These are phyloP conservation scores for Diorhabda carinulata DNA, from an alignment of 1,140 invertebrate genomes.

Conservation along the genomic window DNA sequence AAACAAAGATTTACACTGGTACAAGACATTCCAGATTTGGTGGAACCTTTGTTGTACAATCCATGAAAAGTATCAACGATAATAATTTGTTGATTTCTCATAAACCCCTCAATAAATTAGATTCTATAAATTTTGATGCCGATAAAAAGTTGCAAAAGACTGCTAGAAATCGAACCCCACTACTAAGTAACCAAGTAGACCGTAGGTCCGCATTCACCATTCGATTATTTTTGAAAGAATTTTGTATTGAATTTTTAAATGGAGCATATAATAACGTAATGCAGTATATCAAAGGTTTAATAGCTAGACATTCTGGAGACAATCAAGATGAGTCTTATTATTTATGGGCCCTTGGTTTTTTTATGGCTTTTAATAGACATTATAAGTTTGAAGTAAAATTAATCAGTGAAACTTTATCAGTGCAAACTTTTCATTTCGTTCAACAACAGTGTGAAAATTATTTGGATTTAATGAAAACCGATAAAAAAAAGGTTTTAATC, in stretches of 20 bases:
- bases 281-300: slow-evolving; percentile 69
- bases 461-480: slow-evolving; percentile 78
- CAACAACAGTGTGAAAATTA: slow-evolving; percentile 88
- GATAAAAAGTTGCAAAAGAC: slow-evolving; percentile 66
- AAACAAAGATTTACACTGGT: slow-evolving; percentile 61
- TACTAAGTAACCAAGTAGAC: slow-evolving; percentile 55
- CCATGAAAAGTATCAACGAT: slow-evolving; percentile 91
- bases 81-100: slow-evolving; percentile 84
- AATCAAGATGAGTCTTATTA: slow-evolving; percentile 88
- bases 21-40: slow-evolving; percentile 86
- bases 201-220: slow-evolving; percentile 76
- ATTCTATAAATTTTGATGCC: slow-evolving; percentile 71
- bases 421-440: slow-evolving; percentile 86
- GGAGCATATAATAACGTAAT: slow-evolving; percentile 90
- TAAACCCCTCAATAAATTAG: slow-evolving; percentile 73
- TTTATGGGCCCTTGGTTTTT: slow-evolving; percentile 90
- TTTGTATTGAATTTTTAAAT: slow-evolving; percentile 88
- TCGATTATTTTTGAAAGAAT: slow-evolving; percentile 86
- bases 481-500: slow-evolving; percentile 78
- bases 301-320: slow-evolving; percentile 59
- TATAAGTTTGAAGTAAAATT: slow-evolving; percentile 81
- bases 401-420: slow-evolving; percentile 87
- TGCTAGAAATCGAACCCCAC: slow-evolving; percentile 63
- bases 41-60: slow-evolving; percentile 86
- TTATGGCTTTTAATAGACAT: slow-evolving; percentile 94